Base-by-base conservation (phyloP, 2,888 invertebrate genomes). In the Hyppa rectilinea region DNA sequence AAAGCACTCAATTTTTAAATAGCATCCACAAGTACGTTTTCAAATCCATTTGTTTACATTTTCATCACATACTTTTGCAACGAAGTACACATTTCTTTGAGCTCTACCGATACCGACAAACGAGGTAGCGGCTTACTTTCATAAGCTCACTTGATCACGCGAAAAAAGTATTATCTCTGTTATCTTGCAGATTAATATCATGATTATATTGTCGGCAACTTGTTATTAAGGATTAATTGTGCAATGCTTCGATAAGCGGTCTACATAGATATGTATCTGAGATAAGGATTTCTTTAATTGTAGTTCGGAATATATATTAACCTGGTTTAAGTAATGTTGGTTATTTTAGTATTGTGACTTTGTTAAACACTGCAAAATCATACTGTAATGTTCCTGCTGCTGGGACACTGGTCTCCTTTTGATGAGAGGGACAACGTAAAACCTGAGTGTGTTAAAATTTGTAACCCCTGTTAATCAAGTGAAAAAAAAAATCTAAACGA, bases 211-310 rank as follows among this genome's bases (percentile, higher is more conserved):
- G 67, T 73, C 74, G 79, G 76, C 56, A 23, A 9, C 29, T 67
- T 67, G 36, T 73, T 62, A 67, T 78, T 47, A 53, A 58, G 47
- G 47, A 78, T 67, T 68, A 58, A 62, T 74, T 74, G 47, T 49
- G 49, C 58, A 74, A 73, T 79, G 26, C 34, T 45, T 45, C 20
- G 50, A 68, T 62, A 58, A 58, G 17, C 17, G 67, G 58, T 79
- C 75, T 68, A 62, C 23, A 49, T 63, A 55, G 49, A 63, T 59
- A 49, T 5, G 10, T 26, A 43, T 40, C 31, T 17, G 4, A 29
- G 67, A 74, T 74, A 77, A 49, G 6, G 17, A 14, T 12, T n/a
- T 17, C 20, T 29, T 55, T 66, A 12, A 34, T 45, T 43, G 34
- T 36, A 52, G 50, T 9, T 50, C 7, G 43, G 9, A 31, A 43